Evolutionary conservation across 2,888 invertebrate genomes (phyloP).

Genomic region (Erebia epiphron): DNA sequence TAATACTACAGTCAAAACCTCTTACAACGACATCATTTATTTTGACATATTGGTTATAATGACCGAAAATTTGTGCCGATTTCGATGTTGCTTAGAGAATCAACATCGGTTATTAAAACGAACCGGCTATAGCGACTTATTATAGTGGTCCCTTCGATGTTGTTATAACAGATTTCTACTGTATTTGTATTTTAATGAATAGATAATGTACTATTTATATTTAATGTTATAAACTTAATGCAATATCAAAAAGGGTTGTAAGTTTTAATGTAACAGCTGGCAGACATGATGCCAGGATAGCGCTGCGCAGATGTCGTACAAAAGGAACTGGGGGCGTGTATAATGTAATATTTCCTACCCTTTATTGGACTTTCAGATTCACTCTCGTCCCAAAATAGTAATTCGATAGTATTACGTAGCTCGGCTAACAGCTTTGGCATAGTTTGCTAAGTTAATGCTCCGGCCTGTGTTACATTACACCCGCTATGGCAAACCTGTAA

Average conservation of each 20-base stretch:
- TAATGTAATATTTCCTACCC: slow-evolving; percentile 41
- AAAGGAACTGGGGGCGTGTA: slow-evolving; percentile 48
- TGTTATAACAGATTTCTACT: too few relatives aligned
- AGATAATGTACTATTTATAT: slow-evolving; percentile 24
- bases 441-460: slow-evolving; percentile 46
- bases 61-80: too few relatives aligned
- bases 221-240: slow-evolving; percentile 26
- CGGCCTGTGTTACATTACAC: slow-evolving; percentile 56
- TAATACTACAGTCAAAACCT: too few relatives aligned
- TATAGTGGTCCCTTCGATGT: too few relatives aligned
- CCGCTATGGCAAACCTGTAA: slow-evolving; percentile 54
- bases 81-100: too few relatives aligned
- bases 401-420: slow-evolving; percentile 32
- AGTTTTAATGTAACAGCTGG: slow-evolving; percentile 58
- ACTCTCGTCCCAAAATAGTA: slow-evolving; percentile 33
- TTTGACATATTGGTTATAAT: too few relatives aligned
- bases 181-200: slow-evolving; percentile 5
- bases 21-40: too few relatives aligned
- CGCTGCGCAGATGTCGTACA: slow-evolving; percentile 64
- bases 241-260: slow-evolving; percentile 60
- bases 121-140: too few relatives aligned
- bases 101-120: too few relatives aligned
- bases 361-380: slow-evolving; percentile 36
- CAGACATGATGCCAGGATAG: slow-evolving; percentile 44
- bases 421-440: slow-evolving; percentile 24